Conservation (phyloP, 1,140 invertebrate species). For the Micrasema minimum region DNA sequence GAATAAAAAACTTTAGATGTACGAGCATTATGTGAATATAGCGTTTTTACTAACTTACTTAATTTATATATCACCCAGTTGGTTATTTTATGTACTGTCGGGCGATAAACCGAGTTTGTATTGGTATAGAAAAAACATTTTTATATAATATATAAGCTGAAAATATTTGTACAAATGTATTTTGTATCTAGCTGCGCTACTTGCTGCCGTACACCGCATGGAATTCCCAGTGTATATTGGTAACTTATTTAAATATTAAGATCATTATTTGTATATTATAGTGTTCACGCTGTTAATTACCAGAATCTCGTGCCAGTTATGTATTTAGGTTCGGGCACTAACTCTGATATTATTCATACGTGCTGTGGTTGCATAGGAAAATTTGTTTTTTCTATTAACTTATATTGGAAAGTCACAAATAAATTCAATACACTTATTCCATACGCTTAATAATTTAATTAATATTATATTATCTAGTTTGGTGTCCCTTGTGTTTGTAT, state of each 20-base stretch:
- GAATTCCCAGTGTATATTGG: no score
- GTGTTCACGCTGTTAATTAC: neutral
- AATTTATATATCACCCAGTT: slow-evolving; percentile 33
- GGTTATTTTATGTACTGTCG: slow-evolving; percentile 6
- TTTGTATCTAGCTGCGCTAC: slow-evolving; percentile 36
- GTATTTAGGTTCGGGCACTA: neutral
- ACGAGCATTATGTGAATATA: slow-evolving; percentile 26
- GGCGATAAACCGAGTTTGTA: neutral
- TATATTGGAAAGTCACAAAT: neutral
- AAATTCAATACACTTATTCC: neutral
- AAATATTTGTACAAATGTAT: slow-evolving; percentile 47
- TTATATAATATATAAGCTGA: slow-evolving; percentile 38
- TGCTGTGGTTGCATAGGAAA: neutral
- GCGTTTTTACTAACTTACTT: slow-evolving; percentile 43
- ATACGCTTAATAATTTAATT: no score
- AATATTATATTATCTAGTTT: no score
- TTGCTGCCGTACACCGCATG: slow-evolving; percentile 41
- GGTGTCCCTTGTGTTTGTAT: no score
- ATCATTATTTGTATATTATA: neutral
- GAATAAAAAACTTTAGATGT: slow-evolving; percentile 13
- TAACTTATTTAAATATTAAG: neutral
- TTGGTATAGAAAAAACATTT: slow-evolving; percentile 32
- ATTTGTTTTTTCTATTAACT: neutral
- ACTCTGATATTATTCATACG: neutral
- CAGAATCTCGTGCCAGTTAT: slow-evolving; percentile 23